These are phyloP conservation scores for Hephaestus fuliginosus DNA, from an alignment of 2,797 vertebrate species.

Conservation along the genomic window DNA sequence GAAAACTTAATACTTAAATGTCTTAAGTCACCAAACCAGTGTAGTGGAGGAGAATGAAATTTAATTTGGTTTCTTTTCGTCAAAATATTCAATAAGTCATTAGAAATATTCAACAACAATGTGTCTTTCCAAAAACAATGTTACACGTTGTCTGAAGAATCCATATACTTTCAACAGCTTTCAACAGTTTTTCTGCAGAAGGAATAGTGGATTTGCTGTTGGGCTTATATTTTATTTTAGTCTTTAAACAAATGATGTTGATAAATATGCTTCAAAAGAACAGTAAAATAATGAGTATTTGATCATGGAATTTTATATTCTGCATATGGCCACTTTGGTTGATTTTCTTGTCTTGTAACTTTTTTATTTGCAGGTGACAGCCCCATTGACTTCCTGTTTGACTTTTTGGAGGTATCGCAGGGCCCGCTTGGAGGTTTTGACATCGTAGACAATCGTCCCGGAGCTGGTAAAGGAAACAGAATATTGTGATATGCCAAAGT, in stretches of 20 bases:
- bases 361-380: conserved; percentile 56
- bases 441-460: conserved; percentile 43
- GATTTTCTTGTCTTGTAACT: not conserved
- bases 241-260: not conserved
- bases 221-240: not conserved
- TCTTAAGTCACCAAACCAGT: not conserved
- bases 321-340: not conserved
- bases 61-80: not conserved
- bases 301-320: not conserved
- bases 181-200: not conserved
- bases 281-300: not conserved
- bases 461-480: conserved; percentile 44
- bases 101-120: not conserved
- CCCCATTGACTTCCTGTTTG: conserved; percentile 54
- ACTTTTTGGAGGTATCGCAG: conserved; percentile 40
- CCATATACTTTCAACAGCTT: not conserved
- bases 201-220: not conserved
- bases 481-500: not conserved
- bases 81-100: not conserved
- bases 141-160: not conserved
- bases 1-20: not conserved
- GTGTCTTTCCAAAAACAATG: not conserved
- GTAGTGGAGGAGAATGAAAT: not conserved
- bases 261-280: not conserved
- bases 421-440: conserved; percentile 13